A percentile compares a stretch with the other conserved stretches of the same genome.
phyloP scores from a whole-genome alignment of 2,888 invertebrate species.

The Lycophotia porphyrea region DNA sequence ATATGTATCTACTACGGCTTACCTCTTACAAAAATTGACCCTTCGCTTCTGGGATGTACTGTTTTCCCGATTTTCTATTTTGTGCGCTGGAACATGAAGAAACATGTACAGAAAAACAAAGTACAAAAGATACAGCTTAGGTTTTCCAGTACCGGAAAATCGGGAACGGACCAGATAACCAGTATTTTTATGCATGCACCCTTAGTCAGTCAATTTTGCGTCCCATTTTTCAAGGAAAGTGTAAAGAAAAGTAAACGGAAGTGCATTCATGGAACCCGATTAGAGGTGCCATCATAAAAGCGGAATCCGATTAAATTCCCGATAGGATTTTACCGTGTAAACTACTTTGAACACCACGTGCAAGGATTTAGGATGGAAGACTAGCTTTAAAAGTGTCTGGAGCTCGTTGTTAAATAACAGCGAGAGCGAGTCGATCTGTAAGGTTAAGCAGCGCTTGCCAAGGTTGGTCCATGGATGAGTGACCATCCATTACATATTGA shows the following conservation, averaged over 20 bases:
- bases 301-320: conserved; percentile 34
- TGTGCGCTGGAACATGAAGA: neutral
- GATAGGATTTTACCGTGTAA: conserved; percentile 14
- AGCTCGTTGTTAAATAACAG: neutral
- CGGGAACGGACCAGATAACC: neutral
- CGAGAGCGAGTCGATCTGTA: neutral
- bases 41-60: too few relatives aligned
- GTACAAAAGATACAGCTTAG: neutral
- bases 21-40: too few relatives aligned
- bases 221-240: conserved; percentile 22
- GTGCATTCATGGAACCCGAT: conserved; percentile 34
- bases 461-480: neutral
- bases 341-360: neutral
- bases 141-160: neutral
- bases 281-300: conserved; percentile 39
- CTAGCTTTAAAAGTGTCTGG: neutral
- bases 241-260: conserved; percentile 4
- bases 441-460: neutral
- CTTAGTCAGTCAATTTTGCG: neutral
- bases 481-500: neutral
- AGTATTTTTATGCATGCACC: neutral
- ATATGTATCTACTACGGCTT: too few relatives aligned
- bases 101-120: neutral
- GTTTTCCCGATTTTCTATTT: too few relatives aligned
- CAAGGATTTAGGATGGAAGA: neutral